phyloP scores from a whole-genome alignment of 2,888 invertebrate species.

The Xanthia togata region DNA sequence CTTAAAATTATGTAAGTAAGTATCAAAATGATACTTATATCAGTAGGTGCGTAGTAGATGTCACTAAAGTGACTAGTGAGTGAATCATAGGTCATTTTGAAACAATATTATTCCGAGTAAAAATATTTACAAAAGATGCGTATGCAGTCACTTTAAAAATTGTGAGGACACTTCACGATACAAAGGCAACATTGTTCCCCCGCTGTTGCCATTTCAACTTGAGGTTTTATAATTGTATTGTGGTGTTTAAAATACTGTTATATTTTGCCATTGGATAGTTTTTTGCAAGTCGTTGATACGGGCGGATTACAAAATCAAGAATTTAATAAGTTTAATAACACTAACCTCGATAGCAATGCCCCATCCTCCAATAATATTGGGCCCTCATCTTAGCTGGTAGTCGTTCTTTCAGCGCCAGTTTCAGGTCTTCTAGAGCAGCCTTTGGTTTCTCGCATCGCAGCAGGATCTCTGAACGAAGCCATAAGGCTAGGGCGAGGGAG shows the following conservation, averaged over 20 bases:
- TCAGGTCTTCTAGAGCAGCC: constrained; percentile 92
- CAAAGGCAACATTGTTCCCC: neutral
- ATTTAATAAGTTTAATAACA: neutral
- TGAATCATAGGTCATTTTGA: neutral
- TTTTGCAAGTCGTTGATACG: too few relatives aligned
- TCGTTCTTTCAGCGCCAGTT: constrained; percentile 91
- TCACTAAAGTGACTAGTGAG: neutral
- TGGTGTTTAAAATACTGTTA: neutral
- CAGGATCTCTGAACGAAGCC: constrained; percentile 92
- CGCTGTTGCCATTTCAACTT: neutral
- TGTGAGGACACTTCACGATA: neutral
- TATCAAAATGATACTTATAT: neutral
- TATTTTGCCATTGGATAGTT: neutral
- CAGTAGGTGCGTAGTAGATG: neutral
- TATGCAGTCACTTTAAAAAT: too few relatives aligned
- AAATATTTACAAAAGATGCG: too few relatives aligned
- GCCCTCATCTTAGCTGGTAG: constrained; percentile 91
- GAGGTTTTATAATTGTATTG: neutral
- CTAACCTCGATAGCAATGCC: constrained; percentile 91
- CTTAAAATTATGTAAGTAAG: too few relatives aligned
- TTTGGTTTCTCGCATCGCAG: constrained; percentile 90
- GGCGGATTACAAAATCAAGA: neutral
- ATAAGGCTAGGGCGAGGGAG: constrained; percentile 92
- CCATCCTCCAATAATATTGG: constrained; percentile 93
- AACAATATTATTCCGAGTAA: neutral